These are phyloP conservation scores for Esox lucius DNA, from an alignment of 2,797 vertebrate genomes.

Conservation along the genomic window DNA sequence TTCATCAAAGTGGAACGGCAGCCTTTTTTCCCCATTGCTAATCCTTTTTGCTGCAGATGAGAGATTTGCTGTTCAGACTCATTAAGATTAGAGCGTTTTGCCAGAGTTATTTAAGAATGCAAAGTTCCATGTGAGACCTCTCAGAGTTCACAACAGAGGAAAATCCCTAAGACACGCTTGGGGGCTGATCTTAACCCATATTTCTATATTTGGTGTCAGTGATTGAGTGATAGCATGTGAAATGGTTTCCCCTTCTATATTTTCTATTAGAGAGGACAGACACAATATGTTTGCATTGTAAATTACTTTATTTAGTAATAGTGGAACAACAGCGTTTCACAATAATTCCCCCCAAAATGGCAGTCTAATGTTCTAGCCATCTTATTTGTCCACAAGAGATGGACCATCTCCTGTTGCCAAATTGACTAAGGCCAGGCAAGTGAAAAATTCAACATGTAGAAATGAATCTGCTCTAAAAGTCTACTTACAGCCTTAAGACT, in stretches of 20 bases:
- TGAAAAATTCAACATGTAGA: too few species aligned
- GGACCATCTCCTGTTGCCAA: too few species aligned
- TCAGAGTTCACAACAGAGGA: slow-evolving; percentile 74
- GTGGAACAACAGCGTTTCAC: too few species aligned
- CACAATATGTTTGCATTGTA: slow-evolving; percentile 40
- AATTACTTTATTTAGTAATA: too few species aligned
- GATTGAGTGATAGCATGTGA: slow-evolving; percentile 73
- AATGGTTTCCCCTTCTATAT: slow-evolving; percentile 53
- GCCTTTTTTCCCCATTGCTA: slow-evolving; percentile 76
- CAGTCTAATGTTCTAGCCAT: too few species aligned
- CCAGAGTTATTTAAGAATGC: slow-evolving; percentile 83
- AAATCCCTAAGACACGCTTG: slow-evolving; percentile 76
- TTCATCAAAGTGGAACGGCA: slow-evolving; percentile 83
- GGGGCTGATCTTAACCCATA: slow-evolving; percentile 71
- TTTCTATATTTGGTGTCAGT: slow-evolving; percentile 73
- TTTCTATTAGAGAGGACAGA: slow-evolving; percentile 40
- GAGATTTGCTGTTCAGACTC: slow-evolving; percentile 85
- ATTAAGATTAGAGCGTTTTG: slow-evolving; percentile 84
- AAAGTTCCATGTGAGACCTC: slow-evolving; percentile 78
- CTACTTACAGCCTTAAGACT: too few species aligned
- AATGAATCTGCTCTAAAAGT: too few species aligned
- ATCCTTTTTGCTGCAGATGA: slow-evolving; percentile 84
- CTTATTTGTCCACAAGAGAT: too few species aligned
- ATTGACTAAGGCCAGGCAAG: too few species aligned
- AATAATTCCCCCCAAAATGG: too few species aligned